Evolutionary conservation across 2,113 vertebrate genomes (phyloP), one percentile per base, ranked within the genome.

Genomic region (Phoenicopterus ruber): DNA sequence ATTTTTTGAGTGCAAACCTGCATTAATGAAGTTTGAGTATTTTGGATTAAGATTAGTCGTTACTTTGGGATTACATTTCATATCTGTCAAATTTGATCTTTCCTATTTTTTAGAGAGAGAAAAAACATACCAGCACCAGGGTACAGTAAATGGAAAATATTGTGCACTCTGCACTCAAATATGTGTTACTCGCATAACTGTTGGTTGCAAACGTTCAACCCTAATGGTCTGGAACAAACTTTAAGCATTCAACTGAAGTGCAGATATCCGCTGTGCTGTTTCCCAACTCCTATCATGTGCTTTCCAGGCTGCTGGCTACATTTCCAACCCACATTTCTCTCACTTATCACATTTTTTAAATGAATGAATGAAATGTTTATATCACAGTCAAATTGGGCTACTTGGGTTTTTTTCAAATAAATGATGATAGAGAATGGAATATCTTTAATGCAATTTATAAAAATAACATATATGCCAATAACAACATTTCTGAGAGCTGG

Each of bases 201-300:
- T 57, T 95, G 96, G 96, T 97, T 92, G 91, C 94, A 95, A 92
- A 94, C 0, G 5, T 88, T 94, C 93, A 95, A 84, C 90, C 91
- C 57, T 90, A 92, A 92, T 95, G 93, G 96, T 92, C 91, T 96
- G 97, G 97, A 97, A 96, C 94, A 95, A 97, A 95, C 87, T 94
- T 97, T 57, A 94, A 85, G 96, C 82, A 80, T 95, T 95, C 85
- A 89, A 3, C 82, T 55, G 84, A 85, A 96, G 79, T 79, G 86
- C 86, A 97, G 89, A 96, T 95, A 97, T 88, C 59, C n/a, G 34
- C 89, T 96, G 54, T 88, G 86, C 89, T 94, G 74, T 85, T 96
- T 96, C 95, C 71, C 94, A 94, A 14, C 44, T 86, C 74, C 88
- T 73, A 58, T 96, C 92, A 97, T 93, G 94, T 90, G 90, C 82